phyloP scores from a whole-genome alignment of 2,888 invertebrate genomes.

The Agrilus cyanescens region DNA sequence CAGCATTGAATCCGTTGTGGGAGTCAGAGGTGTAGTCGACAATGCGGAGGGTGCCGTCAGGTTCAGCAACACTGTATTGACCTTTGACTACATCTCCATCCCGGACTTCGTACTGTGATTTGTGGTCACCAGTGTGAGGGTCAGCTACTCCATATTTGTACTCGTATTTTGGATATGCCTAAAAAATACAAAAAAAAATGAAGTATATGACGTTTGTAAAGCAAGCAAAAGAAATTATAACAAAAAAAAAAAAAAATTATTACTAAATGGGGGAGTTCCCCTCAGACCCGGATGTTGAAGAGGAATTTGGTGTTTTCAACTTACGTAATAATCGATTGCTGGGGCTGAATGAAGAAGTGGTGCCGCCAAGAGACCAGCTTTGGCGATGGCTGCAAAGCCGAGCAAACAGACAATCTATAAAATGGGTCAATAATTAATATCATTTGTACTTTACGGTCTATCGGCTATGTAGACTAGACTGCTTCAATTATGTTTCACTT shows the following conservation, averaged over 20 bases:
- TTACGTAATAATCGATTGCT: slow-evolving; percentile 26
- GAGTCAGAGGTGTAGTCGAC: slow-evolving; percentile 60
- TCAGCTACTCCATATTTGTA: slow-evolving; percentile 55
- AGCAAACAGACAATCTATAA: slow-evolving; percentile 25
- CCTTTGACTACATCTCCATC: slow-evolving; percentile 53
- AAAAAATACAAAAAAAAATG: not conserved
- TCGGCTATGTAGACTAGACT: not conserved
- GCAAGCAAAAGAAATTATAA: too few species aligned
- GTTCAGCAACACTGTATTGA: slow-evolving; percentile 38
- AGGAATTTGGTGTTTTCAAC: slow-evolving; percentile 2
- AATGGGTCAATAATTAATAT: too few species aligned
- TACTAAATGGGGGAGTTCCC: too few species aligned
- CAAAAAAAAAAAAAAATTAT: too few species aligned
- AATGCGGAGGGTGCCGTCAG: slow-evolving; percentile 35
- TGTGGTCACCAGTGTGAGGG: slow-evolving; percentile 45
- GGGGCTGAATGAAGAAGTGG: slow-evolving; percentile 25
- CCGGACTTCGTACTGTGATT: slow-evolving; percentile 37
- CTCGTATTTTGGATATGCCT: slow-evolving; percentile 48
- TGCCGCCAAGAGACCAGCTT: slow-evolving; percentile 37
- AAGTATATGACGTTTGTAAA: too few species aligned
- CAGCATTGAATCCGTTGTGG: slow-evolving; percentile 59
- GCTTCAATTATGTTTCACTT: not conserved
- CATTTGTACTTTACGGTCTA: too few species aligned
- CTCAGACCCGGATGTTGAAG: too few species aligned
- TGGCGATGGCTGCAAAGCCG: slow-evolving; percentile 33